These are phyloP conservation scores for Morpho helenor DNA, from an alignment of 2,888 invertebrate genomes.

Conservation along the genomic window DNA sequence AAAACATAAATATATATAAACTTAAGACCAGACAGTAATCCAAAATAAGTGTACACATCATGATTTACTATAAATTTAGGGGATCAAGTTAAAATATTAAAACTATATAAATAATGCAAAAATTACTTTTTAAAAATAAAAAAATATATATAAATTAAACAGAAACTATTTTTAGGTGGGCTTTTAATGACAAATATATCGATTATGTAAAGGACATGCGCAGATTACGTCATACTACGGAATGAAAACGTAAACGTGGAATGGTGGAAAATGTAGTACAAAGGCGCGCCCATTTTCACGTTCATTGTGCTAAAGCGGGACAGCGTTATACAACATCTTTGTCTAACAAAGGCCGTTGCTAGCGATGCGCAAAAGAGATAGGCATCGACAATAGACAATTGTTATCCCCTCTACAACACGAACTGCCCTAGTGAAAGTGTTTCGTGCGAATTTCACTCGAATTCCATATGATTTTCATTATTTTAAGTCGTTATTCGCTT, in stretches of 20 bases:
- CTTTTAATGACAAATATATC: constrained; percentile 4
- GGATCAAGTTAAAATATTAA: no score
- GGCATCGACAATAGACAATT: constrained; percentile 75
- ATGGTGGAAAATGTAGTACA: constrained; percentile 64
- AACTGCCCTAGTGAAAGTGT: constrained; percentile 50
- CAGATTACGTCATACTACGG: constrained; percentile 34
- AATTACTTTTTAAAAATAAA: no score
- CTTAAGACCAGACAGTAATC: no score
- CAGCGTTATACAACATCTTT: constrained; percentile 36
- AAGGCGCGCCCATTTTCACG: constrained; percentile 51
- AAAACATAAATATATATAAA: no score
- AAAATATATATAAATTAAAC: no score
- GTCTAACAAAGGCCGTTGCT: constrained; percentile 56
- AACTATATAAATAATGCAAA: no score
- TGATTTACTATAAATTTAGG: no score
- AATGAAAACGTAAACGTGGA: constrained; percentile 40
- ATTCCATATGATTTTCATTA: constrained; percentile 14
- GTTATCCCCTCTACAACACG: constrained; percentile 66
- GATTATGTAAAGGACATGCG: constrained; percentile 45
- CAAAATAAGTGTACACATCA: no score
- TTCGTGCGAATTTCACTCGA: constrained; percentile 40
- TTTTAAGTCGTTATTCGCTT: constrained; percentile 38
- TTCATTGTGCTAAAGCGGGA: constrained; percentile 56
- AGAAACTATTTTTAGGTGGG: no score
- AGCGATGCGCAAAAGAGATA: constrained; percentile 67